phyloP scores from a whole-genome alignment of 2,797 vertebrate genomes.

The Paguma larvata region DNA sequence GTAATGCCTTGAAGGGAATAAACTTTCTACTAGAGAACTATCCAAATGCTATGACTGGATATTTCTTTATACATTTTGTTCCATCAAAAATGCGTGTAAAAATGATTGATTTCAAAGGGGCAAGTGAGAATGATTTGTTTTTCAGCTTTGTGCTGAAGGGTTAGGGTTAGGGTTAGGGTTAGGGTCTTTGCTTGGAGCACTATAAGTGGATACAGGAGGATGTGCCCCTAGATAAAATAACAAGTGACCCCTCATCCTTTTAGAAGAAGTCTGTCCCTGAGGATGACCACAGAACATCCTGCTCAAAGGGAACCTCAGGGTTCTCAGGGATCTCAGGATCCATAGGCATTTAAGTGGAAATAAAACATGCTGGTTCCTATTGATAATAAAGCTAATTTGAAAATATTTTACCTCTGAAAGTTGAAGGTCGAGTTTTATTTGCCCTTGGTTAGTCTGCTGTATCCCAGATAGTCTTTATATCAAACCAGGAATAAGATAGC shows the following conservation, averaged over 20 bases:
- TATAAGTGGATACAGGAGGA: neutral
- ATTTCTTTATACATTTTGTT: neutral
- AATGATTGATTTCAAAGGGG: neutral
- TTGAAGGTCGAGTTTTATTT: neutral
- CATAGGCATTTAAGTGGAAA: neutral
- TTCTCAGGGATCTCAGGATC: neutral
- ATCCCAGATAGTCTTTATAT: neutral
- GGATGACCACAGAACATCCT: neutral
- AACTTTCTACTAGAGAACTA: neutral
- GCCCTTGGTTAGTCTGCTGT: neutral
- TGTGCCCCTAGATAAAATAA: neutral
- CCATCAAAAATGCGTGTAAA: neutral
- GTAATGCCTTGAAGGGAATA: neutral
- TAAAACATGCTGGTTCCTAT: neutral
- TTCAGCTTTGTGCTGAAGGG: constrained; percentile 14
- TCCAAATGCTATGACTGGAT: neutral
- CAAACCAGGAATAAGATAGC: neutral
- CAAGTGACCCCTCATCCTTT: neutral
- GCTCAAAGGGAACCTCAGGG: neutral
- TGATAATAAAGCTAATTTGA: neutral
- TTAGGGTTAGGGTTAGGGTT: no score
- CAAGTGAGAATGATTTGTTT: neutral
- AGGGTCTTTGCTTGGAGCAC: neutral
- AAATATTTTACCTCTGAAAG: constrained; percentile 17
- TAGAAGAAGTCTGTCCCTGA: neutral